phyloP scores from a whole-genome alignment of 1,140 invertebrate genomes.

The Drosophila kanapiae region DNA sequence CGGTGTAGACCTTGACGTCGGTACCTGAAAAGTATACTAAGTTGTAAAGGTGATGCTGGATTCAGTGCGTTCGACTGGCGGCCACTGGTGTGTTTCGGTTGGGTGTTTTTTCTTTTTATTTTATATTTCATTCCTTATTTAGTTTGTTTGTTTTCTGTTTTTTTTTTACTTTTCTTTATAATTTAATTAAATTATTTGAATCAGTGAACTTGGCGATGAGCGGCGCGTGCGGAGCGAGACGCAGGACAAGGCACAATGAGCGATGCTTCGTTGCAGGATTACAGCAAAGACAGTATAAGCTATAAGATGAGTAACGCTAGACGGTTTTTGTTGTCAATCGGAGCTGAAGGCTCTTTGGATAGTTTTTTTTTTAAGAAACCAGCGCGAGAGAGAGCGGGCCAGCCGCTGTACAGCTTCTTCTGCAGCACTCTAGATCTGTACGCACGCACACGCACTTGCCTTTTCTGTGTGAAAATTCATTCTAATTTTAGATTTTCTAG shows the following conservation, averaged over 20 bases:
- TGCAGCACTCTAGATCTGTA: too few relatives aligned
- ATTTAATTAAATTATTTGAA: not conserved
- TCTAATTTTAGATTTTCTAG: too few relatives aligned
- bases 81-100: slow-evolving; percentile 52
- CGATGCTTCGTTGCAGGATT: slow-evolving; percentile 27
- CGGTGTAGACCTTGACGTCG: slow-evolving; percentile 88
- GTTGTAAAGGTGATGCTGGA: slow-evolving; percentile 85
- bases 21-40: slow-evolving; percentile 86
- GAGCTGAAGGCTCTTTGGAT: too few relatives aligned
- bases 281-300: not conserved
- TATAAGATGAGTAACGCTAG: not conserved
- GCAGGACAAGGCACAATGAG: slow-evolving; percentile 61
- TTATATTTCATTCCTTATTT: slow-evolving; percentile 4
- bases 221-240: slow-evolving; percentile 54
- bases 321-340: too few relatives aligned
- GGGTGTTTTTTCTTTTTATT: not conserved
- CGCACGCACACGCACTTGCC: too few relatives aligned
- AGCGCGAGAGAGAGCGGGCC: too few relatives aligned
- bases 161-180: not conserved
- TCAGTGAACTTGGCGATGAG: slow-evolving; percentile 44
- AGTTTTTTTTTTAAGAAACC: too few relatives aligned
- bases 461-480: too few relatives aligned
- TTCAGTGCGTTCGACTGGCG: slow-evolving; percentile 82
- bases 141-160: slow-evolving; percentile 7
- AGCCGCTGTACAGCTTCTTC: too few relatives aligned